A percentile compares a stretch with the other conserved stretches of the same genome.
Conservation (phyloP, 2,888 invertebrate genomes). For the Chymomyza amoena region DNA sequence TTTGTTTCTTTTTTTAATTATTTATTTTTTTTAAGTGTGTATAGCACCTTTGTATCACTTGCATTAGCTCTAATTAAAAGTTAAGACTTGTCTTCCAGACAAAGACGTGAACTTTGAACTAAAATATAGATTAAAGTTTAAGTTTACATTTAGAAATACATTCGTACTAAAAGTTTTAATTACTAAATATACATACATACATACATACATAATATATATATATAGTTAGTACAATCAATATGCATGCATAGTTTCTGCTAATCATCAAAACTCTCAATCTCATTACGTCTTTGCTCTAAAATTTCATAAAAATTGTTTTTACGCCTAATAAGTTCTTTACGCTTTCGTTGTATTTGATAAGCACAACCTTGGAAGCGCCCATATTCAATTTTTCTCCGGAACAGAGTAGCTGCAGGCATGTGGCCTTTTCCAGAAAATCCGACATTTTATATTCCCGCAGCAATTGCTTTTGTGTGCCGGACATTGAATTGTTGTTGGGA, state of each 20-base stretch:
- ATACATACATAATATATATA: too few species aligned
- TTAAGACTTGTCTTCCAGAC: conserved; percentile 58
- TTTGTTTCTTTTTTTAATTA: conserved; percentile 23
- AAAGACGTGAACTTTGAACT: conserved; percentile 38
- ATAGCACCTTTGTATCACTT: conserved; percentile 76
- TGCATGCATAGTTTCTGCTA: conserved; percentile 29
- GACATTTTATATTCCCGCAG: conserved; percentile 87
- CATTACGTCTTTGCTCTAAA: conserved; percentile 77
- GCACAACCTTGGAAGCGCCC: conserved; percentile 88
- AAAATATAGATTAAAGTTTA: not conserved
- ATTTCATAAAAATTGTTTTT: conserved; percentile 86
- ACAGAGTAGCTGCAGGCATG: conserved; percentile 88
- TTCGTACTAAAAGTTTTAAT: conserved; percentile 45
- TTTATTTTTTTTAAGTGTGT: conserved; percentile 55
- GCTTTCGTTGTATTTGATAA: conserved; percentile 91
- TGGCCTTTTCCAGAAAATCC: conserved; percentile 89
- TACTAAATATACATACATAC: conserved; percentile 31
- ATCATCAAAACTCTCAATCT: conserved; percentile 16
- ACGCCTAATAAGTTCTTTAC: conserved; percentile 90
- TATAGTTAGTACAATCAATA: conserved; percentile 27
- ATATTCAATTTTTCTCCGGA: conserved; percentile 89
- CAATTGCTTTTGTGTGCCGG: conserved; percentile 70
- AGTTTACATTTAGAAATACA: conserved; percentile 15
- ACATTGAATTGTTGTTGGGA: conserved; percentile 71
- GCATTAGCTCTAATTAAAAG: conserved; percentile 56